Evolutionary conservation across 23 tunicate species (phyloP).

Genomic region (Ascidia mentula): DNA sequence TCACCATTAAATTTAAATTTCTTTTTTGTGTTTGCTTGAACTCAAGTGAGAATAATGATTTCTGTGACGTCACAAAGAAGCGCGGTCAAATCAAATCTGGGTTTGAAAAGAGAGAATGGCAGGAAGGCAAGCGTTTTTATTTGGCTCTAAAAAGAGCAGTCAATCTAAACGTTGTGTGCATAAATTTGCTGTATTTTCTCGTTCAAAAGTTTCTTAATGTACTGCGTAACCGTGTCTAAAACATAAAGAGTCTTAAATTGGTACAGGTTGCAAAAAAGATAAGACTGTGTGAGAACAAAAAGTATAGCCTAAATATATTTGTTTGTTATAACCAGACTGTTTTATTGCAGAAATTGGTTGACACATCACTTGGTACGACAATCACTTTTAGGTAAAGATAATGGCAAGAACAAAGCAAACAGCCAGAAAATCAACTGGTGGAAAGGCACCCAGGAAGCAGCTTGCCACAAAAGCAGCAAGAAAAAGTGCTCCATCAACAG

Average conservation of each 20-base stretch:
- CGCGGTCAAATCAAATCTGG: constrained; percentile 8
- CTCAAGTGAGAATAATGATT: background rate
- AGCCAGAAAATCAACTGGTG: constrained; percentile 19
- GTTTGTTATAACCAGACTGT: background rate
- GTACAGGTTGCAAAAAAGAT: too few species aligned
- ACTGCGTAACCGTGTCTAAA: background rate
- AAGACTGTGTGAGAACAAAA: too few species aligned
- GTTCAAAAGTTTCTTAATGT: too few species aligned
- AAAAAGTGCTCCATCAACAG: constrained; percentile 57
- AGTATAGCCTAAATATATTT: too few species aligned
- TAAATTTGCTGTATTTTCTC: background rate
- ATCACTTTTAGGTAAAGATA: background rate
- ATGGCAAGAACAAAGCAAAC: constrained; percentile 27
- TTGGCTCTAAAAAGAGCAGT: background rate
- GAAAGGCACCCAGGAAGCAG: constrained; percentile 35
- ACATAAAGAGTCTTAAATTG: background rate
- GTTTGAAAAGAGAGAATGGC: background rate
- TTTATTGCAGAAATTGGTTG: background rate
- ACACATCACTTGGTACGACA: background rate
- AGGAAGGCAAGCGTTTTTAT: too few species aligned
- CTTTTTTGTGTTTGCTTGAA: too few species aligned
- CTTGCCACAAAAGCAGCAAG: constrained; percentile 67
- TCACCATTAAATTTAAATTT: too few species aligned
- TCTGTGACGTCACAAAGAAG: background rate
- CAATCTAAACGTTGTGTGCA: background rate